Conservation (phyloP, 2,113 vertebrate genomes). For the Phodopus roborovskii region DNA sequence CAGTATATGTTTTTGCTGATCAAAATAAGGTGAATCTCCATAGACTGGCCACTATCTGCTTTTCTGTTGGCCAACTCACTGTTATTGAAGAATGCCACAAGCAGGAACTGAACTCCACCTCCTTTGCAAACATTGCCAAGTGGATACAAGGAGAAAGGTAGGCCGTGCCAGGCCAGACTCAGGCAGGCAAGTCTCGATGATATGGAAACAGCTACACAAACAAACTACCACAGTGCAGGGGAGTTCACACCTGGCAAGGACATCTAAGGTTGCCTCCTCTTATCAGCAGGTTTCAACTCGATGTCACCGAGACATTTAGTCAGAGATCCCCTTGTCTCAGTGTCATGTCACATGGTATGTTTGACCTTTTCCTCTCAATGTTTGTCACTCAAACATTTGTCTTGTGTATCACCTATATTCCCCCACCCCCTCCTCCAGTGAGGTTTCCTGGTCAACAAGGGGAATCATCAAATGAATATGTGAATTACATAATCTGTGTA, state of each 20-base stretch:
- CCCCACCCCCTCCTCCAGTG: not conserved
- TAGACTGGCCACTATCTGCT: not conserved
- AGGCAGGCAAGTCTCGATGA: not conserved
- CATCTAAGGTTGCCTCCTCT: not conserved
- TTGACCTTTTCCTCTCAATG: not conserved
- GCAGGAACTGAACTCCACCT: slow-evolving; percentile 40
- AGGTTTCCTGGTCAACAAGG: not conserved
- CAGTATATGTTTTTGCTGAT: not conserved
- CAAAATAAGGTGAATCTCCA: fast-evolving
- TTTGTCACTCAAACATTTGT: not conserved
- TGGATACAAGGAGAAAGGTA: not conserved
- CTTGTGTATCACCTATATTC: not conserved
- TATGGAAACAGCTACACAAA: not conserved
- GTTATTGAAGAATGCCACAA: not conserved
- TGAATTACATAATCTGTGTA: not conserved
- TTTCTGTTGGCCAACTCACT: not conserved
- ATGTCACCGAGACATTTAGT: not conserved
- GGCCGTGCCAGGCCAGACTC: not conserved
- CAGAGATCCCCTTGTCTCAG: not conserved
- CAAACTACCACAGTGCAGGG: not conserved
- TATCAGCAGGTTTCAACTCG: not conserved
- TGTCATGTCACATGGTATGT: fast-evolving
- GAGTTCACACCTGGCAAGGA: too few species aligned
- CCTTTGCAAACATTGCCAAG: slow-evolving; percentile 6
- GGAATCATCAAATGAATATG: not conserved